phyloP scores from a whole-genome alignment of 2,888 invertebrate genomes.

The Pasiphila rectangulata region DNA sequence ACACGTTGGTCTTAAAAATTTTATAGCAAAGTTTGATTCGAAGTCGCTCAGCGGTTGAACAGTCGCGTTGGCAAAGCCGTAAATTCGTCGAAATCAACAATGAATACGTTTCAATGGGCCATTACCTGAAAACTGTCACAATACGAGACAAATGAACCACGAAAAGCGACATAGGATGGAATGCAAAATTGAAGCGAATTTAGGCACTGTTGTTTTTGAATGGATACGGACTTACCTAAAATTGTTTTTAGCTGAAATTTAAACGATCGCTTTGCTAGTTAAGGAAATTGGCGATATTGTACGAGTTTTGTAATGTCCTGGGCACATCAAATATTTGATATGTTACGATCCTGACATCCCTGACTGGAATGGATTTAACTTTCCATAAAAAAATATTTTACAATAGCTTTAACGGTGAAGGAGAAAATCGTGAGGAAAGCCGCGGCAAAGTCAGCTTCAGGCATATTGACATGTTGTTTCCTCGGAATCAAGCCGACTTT shows the following conservation, averaged over 20 bases:
- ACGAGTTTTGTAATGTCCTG: too few relatives aligned
- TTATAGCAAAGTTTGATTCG: neutral
- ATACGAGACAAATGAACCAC: conserved; percentile 28
- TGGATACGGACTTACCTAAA: conserved; percentile 3
- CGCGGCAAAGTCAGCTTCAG: too few relatives aligned
- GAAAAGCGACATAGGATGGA: conserved; percentile 14
- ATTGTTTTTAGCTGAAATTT: conserved; percentile 8
- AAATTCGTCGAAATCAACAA: conserved; percentile 19
- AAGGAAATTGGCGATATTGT: neutral
- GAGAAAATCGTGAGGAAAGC: too few relatives aligned
- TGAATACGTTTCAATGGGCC: conserved; percentile 23
- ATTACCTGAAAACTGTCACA: conserved; percentile 30
- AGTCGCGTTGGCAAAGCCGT: conserved; percentile 3
- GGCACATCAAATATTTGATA: too few relatives aligned
- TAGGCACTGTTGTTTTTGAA: conserved; percentile 8
- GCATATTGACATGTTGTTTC: too few relatives aligned
- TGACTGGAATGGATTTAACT: too few relatives aligned
- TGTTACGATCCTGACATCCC: too few relatives aligned
- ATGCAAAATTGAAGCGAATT: conserved; percentile 16
- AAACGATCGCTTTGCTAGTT: conserved; percentile 5
- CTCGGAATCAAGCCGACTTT: too few relatives aligned
- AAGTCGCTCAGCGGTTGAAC: neutral
- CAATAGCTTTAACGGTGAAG: too few relatives aligned
- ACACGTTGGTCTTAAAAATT: neutral
- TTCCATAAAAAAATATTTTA: too few relatives aligned